Conservation (phyloP, 30 jellyfish, hydroid and myxozoan genomes). For the Sanderia malayensis region DNA sequence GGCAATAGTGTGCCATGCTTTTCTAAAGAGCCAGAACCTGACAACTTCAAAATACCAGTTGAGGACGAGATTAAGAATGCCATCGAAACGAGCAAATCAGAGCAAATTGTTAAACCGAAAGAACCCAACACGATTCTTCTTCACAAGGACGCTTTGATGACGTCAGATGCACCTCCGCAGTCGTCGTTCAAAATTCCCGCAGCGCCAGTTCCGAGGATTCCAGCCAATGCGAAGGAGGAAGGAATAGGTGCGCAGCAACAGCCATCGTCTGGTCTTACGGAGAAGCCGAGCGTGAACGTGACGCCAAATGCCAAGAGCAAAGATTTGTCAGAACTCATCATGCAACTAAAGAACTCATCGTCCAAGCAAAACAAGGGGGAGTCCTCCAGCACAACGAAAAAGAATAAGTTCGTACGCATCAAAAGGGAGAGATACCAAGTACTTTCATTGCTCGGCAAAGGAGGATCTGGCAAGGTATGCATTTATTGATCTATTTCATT, state of each 20-base stretch:
- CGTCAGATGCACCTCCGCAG: too few species aligned
- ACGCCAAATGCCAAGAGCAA: background rate
- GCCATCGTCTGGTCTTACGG: background rate
- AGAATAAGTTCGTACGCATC: slow-evolving; percentile 33
- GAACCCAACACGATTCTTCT: too few species aligned
- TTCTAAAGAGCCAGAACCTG: background rate
- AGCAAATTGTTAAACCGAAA: too few species aligned
- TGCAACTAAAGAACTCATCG: slow-evolving; percentile 30
- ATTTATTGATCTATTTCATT: background rate
- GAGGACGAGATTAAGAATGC: background rate
- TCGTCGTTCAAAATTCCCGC: slow-evolving; percentile 26
- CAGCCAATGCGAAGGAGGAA: background rate
- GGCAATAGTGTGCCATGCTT: background rate
- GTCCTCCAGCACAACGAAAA: slow-evolving; percentile 37
- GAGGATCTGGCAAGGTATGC: slow-evolving; percentile 80
- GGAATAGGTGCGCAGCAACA: background rate
- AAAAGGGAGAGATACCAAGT: slow-evolving; percentile 64
- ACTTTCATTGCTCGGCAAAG: slow-evolving; percentile 64
- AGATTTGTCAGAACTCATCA: background rate
- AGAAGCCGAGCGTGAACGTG: background rate
- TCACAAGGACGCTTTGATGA: too few species aligned
- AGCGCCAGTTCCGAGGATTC: slow-evolving; percentile 13
- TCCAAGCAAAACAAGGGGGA: background rate
- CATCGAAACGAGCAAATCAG: too few species aligned
- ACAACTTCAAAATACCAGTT: background rate